Evolutionary conservation across 2,797 vertebrate species (phyloP).

Genomic region (Gallinago nigripennis): DNA sequence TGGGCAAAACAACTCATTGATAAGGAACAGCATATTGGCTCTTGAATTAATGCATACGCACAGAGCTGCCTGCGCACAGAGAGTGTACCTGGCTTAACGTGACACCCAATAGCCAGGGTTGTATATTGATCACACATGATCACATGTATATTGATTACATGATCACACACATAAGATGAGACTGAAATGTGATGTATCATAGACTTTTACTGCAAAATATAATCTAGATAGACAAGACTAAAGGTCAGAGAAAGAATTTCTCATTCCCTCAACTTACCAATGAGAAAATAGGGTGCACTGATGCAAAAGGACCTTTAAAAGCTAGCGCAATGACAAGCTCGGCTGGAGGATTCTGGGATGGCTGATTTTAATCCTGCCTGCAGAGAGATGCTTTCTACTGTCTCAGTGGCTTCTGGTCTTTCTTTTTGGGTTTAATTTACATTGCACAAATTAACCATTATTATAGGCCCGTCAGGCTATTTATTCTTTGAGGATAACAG

Average conservation of each 20-base stretch:
- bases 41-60: neutral
- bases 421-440: neutral
- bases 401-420: neutral
- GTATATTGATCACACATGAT: fast-evolving
- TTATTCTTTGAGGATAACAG: neutral
- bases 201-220: neutral
- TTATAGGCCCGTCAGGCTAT: neutral
- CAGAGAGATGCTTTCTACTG: neutral
- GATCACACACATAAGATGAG: neutral
- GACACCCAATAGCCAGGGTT: neutral
- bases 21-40: neutral
- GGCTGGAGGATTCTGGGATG: neutral
- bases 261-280: neutral
- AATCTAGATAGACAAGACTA: neutral
- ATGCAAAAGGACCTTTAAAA: neutral
- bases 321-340: neutral
- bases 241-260: neutral
- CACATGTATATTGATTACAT: fast-evolving
- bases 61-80: neutral
- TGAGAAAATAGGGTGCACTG: neutral
- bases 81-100: neutral
- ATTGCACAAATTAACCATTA: neutral
- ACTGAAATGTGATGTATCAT: neutral
- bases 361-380: neutral
- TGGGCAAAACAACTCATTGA: neutral